Base-by-base conservation (phyloP, 2,888 invertebrate species). In the Adineta ricciae region DNA sequence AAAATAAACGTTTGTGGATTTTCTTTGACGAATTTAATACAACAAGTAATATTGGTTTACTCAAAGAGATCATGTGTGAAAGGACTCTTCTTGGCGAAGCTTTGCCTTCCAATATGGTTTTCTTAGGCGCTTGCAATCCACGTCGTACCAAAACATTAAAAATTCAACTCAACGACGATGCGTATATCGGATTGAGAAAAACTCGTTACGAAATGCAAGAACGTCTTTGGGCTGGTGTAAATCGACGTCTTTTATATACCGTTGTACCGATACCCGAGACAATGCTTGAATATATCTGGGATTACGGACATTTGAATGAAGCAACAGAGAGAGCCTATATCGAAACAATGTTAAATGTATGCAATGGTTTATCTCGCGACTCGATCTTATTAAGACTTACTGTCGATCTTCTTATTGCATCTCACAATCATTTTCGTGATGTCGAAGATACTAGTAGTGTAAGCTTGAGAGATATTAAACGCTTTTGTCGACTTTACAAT, bases 11-110 rank as follows among this genome's bases (percentile, higher is more conserved):
- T 83, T 38, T 83, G 7, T 88, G 88, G 88, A 36, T 88, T 14
- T 88, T 88, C 86, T 85, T 88, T 11, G 88, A 88, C 86, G 88
- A 88, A 87, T 88, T 88, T 16, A 88, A 88, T 84, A 88, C 88
- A 8, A 87, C 87, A 56, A 87, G 87, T 54, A 86, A 87, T 84
- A 83, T 88, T 46, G 87, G 88, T 8, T 27, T 88, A 1, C 87
- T 88, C 14, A 87, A 86, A 82, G 87, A 87, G 64, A 86, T 87
- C 7, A 85, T 88, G 2, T 88, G 88, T 84, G 87, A 88, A 52
- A 86, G 87, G 9, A 86, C 46, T 24, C 86, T 87, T 52, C 86
- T 86, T n/a, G 87, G 87, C 16, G 56, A 84, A 78, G 56, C 38
- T 1, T 84, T 88, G 3, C 86, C 88, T 19, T 87, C 87, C n/a